Conservation (phyloP, 92 coral and sea anemone species). For the Zoanthus solanderi region DNA sequence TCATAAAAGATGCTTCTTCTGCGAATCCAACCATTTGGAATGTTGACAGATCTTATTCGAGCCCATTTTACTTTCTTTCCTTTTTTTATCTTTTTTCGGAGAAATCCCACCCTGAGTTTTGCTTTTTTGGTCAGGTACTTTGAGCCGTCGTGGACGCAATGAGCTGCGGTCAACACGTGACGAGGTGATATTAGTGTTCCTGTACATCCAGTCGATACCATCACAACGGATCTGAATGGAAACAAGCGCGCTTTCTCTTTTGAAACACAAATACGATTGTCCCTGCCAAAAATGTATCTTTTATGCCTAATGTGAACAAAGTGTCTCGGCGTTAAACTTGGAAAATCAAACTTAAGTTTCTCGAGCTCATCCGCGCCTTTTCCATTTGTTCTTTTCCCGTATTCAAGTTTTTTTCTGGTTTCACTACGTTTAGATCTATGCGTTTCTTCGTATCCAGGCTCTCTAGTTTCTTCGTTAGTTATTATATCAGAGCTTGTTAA, state of each 20-base stretch:
- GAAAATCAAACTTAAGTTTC: not conserved
- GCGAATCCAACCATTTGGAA: slow-evolving; percentile 70
- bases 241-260: slow-evolving; percentile 16
- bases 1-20: slow-evolving; percentile 50
- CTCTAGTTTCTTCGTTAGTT: not conserved
- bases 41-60: slow-evolving; percentile 55
- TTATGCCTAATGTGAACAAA: slow-evolving; percentile 47
- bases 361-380: slow-evolving; percentile 13
- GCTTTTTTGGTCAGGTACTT: slow-evolving; percentile 51
- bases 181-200: slow-evolving; percentile 77
- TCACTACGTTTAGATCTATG: slow-evolving; percentile 40
- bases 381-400: not conserved
- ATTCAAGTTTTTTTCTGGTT: slow-evolving; percentile 31
- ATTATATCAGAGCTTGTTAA: not conserved
- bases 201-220: slow-evolving; percentile 76
- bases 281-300: slow-evolving; percentile 62
- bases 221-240: slow-evolving; percentile 76
- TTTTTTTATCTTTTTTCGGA: slow-evolving; percentile 40
- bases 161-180: slow-evolving; percentile 88
- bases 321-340: not conserved
- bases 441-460: slow-evolving; percentile 56
- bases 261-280: slow-evolving; percentile 54
- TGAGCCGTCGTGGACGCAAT: slow-evolving; percentile 77
- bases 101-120: slow-evolving; percentile 69
- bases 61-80: slow-evolving; percentile 53